Percentiles rank a stretch among this genome's conserved stretches.
These are phyloP conservation scores for Xiphophorus couchianus DNA, from an alignment of 2,113 vertebrate genomes.

Conservation along the genomic window DNA sequence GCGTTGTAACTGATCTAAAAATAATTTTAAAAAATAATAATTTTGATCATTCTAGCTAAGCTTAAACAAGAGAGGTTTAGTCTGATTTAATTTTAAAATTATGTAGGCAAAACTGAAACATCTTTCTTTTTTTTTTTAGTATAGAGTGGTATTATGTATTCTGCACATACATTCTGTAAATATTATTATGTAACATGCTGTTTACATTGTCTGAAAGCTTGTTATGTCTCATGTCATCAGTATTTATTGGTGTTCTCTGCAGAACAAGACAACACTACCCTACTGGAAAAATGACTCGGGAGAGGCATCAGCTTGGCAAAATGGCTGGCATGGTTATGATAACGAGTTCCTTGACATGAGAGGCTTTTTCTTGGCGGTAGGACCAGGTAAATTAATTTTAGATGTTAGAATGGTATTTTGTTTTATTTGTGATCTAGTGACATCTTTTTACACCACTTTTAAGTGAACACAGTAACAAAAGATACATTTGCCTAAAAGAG, in stretches of 20 bases:
- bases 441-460: not conserved
- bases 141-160: not conserved
- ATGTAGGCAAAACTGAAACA: no score
- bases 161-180: not conserved
- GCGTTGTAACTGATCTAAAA: no score
- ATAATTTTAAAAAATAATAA: no score
- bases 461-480: not conserved
- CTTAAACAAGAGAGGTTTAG: no score
- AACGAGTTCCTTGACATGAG: conserved; percentile 93
- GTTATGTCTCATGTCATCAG: not conserved
- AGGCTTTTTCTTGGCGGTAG: conserved; percentile 90
- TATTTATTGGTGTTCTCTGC: conserved; percentile 26
- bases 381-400: conserved; percentile 82
- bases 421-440: not conserved
- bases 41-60: no score
- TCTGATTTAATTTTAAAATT: no score
- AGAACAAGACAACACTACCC: conserved; percentile 88
- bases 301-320: conserved; percentile 85
- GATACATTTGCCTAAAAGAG: not conserved
- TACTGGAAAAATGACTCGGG: conserved; percentile 90
- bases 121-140: no score
- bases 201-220: not conserved
- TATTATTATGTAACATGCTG: not conserved
- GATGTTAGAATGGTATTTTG: no score
- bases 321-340: conserved; percentile 96